Percentiles rank a stretch among this genome's conserved stretches.
phyloP scores from a whole-genome alignment of 2,888 invertebrate genomes.

The Synanthedon andrenaeformis region DNA sequence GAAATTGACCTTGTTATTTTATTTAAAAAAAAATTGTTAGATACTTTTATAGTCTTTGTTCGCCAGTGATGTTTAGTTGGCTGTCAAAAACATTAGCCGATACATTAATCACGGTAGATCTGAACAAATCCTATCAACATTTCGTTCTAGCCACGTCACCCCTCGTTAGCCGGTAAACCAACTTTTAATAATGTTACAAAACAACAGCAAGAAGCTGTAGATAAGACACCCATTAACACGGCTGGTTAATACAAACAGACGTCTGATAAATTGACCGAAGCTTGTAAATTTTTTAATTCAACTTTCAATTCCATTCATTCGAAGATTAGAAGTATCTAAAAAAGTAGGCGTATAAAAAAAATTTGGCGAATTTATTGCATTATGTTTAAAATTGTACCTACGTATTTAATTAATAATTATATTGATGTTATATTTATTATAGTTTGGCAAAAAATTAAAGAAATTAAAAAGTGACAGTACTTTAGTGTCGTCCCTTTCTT shows the following conservation, averaged over 20 bases:
- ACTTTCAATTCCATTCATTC: too few relatives aligned
- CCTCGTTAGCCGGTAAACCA: constrained; percentile 40
- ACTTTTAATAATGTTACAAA: constrained; percentile 51
- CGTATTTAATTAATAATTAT: too few relatives aligned
- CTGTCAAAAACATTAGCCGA: constrained; percentile 18
- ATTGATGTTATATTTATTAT: too few relatives aligned
- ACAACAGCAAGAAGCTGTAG: constrained; percentile 42
- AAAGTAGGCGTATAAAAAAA: too few relatives aligned
- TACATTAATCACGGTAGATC: constrained; percentile 23
- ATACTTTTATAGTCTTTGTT: too few relatives aligned
- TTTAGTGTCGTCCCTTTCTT: too few relatives aligned
- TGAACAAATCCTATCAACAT: constrained; percentile 18
- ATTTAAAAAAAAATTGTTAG: constrained; percentile 1
- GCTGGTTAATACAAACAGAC: constrained; percentile 50
- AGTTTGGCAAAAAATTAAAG: too few relatives aligned
- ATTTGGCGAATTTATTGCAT: too few relatives aligned
- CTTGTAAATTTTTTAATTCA: neutral
- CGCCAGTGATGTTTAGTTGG: constrained; percentile 5
- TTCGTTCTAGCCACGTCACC: constrained; percentile 17
- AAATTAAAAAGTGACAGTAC: too few relatives aligned
- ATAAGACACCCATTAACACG: constrained; percentile 56
- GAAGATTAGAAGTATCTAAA: too few relatives aligned
- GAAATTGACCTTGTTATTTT: too few relatives aligned
- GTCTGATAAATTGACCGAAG: constrained; percentile 40
- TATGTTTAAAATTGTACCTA: too few relatives aligned